phyloP scores from a whole-genome alignment of 2,888 invertebrate species.

The Colostygia pectinataria region DNA sequence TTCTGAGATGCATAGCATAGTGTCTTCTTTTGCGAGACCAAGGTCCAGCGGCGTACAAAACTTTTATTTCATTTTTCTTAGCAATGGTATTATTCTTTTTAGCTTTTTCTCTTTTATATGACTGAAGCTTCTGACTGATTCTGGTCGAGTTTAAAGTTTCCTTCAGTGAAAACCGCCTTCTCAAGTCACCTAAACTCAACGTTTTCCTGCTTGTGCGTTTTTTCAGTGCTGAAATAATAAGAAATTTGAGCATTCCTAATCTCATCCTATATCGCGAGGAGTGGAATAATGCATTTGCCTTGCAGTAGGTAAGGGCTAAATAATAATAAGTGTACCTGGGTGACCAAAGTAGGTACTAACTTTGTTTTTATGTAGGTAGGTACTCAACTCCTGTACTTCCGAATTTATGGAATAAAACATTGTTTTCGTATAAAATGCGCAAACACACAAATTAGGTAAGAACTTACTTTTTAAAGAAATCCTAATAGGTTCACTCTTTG shows the following conservation, averaged over 20 bases:
- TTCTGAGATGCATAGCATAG: not conserved
- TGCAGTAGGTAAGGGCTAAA: too few species aligned
- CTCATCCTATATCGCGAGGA: too few species aligned
- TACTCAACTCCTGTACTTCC: too few species aligned
- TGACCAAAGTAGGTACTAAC: too few species aligned
- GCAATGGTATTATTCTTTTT: not conserved
- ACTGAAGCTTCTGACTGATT: constrained; percentile 1
- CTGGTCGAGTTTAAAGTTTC: not conserved
- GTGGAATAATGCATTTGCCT: too few species aligned
- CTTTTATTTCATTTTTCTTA: constrained; percentile 6
- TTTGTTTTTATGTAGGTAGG: too few species aligned
- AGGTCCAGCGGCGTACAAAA: constrained; percentile 8
- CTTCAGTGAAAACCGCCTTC: constrained; percentile 5
- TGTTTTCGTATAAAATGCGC: not conserved
- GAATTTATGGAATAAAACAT: not conserved
- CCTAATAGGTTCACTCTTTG: constrained; percentile 10
- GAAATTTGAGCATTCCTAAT: too few species aligned
- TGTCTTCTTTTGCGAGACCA: not conserved
- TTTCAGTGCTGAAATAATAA: constrained; percentile 3
- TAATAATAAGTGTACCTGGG: too few species aligned
- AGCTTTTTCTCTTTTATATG: not conserved
- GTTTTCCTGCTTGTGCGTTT: constrained; percentile 6
- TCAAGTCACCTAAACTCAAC: constrained; percentile 13
- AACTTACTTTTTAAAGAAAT: constrained; percentile 11
- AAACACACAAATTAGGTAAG: not conserved